phyloP scores from a whole-genome alignment of 2,888 invertebrate species.

The Anagyrus pseudococci region DNA sequence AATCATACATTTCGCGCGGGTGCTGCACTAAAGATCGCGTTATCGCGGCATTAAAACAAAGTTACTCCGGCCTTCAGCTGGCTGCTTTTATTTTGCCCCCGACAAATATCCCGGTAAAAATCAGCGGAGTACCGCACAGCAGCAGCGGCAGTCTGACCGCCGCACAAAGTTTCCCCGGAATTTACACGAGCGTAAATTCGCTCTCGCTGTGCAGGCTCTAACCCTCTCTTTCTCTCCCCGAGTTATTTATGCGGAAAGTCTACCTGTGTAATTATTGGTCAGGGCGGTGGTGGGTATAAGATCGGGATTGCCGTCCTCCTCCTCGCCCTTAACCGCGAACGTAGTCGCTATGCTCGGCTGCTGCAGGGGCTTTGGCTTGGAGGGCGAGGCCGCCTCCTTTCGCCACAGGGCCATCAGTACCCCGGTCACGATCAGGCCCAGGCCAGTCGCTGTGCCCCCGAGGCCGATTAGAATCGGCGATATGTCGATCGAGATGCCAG shows the following conservation, averaged over 20 bases:
- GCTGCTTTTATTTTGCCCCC: too few relatives aligned
- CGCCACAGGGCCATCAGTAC: conserved; percentile 60
- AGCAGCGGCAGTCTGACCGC: background rate
- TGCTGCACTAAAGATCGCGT: too few relatives aligned
- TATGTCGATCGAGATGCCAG: conserved; percentile 57
- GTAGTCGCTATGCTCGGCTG: conserved; percentile 45
- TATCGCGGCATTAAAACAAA: too few relatives aligned
- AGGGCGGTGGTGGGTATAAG: conserved; percentile 58
- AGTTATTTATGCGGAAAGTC: conserved; percentile 26
- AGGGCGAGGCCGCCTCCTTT: conserved; percentile 55
- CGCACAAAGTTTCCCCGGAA: conserved; percentile 18
- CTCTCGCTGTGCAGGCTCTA: too few relatives aligned
- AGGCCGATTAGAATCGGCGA: conserved; percentile 59
- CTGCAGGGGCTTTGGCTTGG: conserved; percentile 48
- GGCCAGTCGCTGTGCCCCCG: conserved; percentile 58
- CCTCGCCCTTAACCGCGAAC: conserved; percentile 49
- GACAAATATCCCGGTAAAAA: too few relatives aligned
- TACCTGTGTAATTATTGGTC: conserved; percentile 56
- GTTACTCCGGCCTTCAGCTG: too few relatives aligned
- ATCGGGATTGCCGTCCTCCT: conserved; percentile 59
- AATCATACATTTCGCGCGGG: too few relatives aligned
- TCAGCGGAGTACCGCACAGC: too few relatives aligned
- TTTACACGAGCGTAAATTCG: conserved; percentile 20
- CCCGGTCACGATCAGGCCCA: conserved; percentile 59
- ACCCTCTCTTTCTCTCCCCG: too few relatives aligned